Evolutionary conservation across 2,113 vertebrate genomes (phyloP).

Genomic region (Nesoenas mayeri): DNA sequence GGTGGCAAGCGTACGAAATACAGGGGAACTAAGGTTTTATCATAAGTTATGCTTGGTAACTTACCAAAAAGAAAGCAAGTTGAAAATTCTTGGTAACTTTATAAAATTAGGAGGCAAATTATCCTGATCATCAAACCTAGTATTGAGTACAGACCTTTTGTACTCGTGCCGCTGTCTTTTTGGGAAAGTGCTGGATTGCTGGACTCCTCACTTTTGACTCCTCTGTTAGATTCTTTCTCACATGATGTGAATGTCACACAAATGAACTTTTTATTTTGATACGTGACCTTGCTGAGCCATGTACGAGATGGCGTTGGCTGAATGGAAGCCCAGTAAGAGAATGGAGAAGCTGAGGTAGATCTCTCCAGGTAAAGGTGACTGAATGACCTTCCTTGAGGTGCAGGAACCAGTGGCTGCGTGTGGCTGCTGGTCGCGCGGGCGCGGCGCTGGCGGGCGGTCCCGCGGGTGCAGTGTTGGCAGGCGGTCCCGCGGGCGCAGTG

Average conservation of each 20-base stretch:
- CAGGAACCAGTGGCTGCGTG: neutral
- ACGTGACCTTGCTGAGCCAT: neutral
- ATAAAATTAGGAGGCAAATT: neutral
- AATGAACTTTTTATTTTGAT: neutral
- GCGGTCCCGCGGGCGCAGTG: too few species aligned
- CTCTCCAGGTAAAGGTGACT: neutral
- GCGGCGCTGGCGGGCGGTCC: neutral
- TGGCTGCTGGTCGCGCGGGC: neutral
- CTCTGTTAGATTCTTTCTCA: neutral
- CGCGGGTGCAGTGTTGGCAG: too few species aligned
- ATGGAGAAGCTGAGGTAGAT: neutral
- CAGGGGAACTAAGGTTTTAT: neutral
- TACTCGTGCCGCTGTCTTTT: neutral
- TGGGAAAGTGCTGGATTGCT: neutral
- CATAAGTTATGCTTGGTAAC: neutral
- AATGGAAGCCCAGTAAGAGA: neutral
- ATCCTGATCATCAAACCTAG: fast-evolving
- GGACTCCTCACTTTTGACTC: neutral
- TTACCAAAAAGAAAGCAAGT: neutral
- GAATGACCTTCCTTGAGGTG: neutral
- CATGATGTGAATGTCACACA: neutral
- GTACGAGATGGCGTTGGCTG: neutral
- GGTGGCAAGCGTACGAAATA: neutral
- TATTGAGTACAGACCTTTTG: neutral
- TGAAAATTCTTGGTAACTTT: neutral